phyloP scores from a whole-genome alignment of 2,888 invertebrate genomes.

The Gibbula magus region DNA sequence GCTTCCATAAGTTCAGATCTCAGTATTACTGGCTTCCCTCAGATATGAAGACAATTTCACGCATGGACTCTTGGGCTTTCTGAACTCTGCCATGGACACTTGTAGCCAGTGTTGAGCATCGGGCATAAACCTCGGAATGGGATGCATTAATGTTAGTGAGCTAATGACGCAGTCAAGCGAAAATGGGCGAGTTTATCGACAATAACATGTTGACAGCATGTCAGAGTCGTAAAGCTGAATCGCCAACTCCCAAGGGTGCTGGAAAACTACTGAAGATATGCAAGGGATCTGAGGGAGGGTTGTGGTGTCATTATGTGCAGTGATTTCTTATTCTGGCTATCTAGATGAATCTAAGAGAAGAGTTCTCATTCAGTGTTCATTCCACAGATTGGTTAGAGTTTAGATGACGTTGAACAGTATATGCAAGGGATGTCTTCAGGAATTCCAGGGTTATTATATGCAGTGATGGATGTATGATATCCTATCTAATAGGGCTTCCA shows the following conservation, averaged over 20 bases:
- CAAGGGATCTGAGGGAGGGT: background rate
- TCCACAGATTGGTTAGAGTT: too few relatives aligned
- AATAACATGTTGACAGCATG: slow-evolving; percentile 7
- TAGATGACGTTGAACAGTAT: too few relatives aligned
- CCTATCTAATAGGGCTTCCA: too few relatives aligned
- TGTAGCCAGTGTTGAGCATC: background rate
- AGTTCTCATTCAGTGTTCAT: too few relatives aligned
- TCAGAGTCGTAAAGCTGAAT: background rate
- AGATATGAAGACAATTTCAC: background rate
- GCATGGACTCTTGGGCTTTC: background rate
- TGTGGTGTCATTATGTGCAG: background rate
- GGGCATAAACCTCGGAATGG: background rate
- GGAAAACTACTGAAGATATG: background rate
- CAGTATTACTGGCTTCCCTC: background rate
- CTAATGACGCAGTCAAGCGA: background rate
- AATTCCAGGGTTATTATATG: too few relatives aligned
- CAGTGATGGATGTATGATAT: too few relatives aligned
- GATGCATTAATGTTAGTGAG: background rate
- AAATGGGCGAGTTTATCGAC: background rate
- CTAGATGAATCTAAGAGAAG: too few relatives aligned
- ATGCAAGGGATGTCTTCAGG: too few relatives aligned
- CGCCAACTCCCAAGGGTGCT: background rate
- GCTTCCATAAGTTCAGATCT: too few relatives aligned
- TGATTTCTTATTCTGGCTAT: background rate
- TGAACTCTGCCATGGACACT: background rate